Evolutionary conservation across 2,888 invertebrate genomes (phyloP), one percentile per base, ranked within the genome.

Genomic region (Xanthostigma xanthostigma): DNA sequence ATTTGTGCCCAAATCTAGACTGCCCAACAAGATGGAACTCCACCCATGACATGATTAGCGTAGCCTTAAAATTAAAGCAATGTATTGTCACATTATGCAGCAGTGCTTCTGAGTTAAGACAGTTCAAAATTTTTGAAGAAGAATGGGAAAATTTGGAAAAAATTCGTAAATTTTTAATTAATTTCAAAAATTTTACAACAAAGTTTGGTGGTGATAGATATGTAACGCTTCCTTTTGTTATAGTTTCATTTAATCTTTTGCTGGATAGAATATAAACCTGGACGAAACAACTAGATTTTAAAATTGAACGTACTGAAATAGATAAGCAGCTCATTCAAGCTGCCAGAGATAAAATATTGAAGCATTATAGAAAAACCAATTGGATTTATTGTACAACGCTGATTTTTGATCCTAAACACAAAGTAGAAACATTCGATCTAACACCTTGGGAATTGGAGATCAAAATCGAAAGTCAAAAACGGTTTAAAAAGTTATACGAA

Each of bases 1-100:
- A 17, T 17, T 17, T 17, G 4, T 3, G 17, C 4, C 17, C 48
- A 35, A 45, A 45, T 41, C 44, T 47, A 17, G 27, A 42, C 42
- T 50, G 46, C 13, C 38, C 53, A 14, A 52, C 52, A 35, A 40
- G 52, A 14, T 55, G 54, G 52, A 53, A 50, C 36, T 53, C 51
- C 1, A 55, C 53, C 4, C 38, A 44, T 17, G 52, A 52, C 37
- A 53, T 53, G 52, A 37, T 54, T 39, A 45, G 46, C 9, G 36
- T 49, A 38, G 50, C 48, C 14, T 41, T 53, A 35, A 50, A 50
- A 47, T 37, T 53, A 37, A 53, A 51, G 17, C 17, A 17, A 17
- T 2, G 17, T 4, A 17, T 17, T 17, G 17, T 17, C 2, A 17
- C 17, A 17, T 17, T 17, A 3, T 17, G 17, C 17, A 17, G 17